phyloP scores from a whole-genome alignment of 2,888 invertebrate genomes.

The Athetis lepigone region DNA sequence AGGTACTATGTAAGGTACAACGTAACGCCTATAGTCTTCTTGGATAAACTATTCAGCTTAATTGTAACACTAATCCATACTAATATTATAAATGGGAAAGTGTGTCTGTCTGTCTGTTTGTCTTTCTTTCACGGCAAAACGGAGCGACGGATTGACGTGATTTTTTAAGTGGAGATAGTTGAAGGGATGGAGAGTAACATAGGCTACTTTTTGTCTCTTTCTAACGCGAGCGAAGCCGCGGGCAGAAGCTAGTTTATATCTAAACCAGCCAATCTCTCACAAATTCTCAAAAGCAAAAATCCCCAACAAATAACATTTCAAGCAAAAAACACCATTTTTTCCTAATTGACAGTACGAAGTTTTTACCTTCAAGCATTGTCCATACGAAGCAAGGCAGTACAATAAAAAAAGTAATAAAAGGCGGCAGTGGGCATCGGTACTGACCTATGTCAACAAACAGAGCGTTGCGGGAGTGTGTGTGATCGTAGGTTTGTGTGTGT shows the following conservation, averaged over 20 bases:
- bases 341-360: conserved; percentile 55
- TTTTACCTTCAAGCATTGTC: conserved; percentile 56
- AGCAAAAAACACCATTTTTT: conserved; percentile 49
- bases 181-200: no score
- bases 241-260: background rate
- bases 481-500: conserved; percentile 44
- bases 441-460: conserved; percentile 88
- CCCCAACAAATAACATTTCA: background rate
- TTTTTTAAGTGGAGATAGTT: no score
- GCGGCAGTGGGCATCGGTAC: conserved; percentile 74
- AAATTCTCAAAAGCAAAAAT: conserved; percentile 9
- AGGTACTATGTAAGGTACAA: no score
- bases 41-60: no score
- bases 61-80: no score
- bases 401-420: conserved; percentile 76
- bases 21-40: no score
- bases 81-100: no score
- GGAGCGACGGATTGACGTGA: no score
- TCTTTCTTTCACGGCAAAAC: no score
- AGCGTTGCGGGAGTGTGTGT: conserved; percentile 66
- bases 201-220: no score
- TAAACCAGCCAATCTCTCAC: background rate
- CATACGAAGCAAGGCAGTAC: conserved; percentile 50
- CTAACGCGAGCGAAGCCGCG: background rate
- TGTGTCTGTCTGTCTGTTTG: no score